Evolutionary conservation across 2,888 invertebrate genomes (phyloP).

Genomic region (Anagyrus pseudococci): DNA sequence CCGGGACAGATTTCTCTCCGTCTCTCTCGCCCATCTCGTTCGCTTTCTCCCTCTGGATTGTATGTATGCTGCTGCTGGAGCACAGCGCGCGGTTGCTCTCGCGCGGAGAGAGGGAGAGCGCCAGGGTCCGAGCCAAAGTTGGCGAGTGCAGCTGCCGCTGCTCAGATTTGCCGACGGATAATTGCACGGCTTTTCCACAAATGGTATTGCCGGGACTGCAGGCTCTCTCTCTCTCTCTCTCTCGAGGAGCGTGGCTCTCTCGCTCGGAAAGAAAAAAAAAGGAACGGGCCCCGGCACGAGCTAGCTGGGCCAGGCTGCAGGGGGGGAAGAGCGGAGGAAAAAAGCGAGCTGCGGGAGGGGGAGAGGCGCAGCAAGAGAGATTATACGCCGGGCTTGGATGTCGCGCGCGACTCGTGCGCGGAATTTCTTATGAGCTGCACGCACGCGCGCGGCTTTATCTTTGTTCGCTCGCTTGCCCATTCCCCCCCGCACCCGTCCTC

Average conservation of each 20-base stretch:
- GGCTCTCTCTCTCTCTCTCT: too few relatives aligned
- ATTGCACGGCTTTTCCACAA: slow-evolving; percentile 60
- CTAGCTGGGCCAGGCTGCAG: not conserved
- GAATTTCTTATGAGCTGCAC: slow-evolving; percentile 42
- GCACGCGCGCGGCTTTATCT: slow-evolving; percentile 25
- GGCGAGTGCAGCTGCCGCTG: slow-evolving; percentile 54
- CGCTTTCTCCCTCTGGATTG: too few relatives aligned
- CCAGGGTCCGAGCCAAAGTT: slow-evolving; percentile 50
- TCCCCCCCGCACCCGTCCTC: too few relatives aligned
- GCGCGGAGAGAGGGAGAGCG: too few relatives aligned
- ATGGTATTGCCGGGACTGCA: slow-evolving; percentile 45
- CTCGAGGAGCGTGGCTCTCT: slow-evolving; percentile 18
- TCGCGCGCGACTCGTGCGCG: slow-evolving; percentile 46
- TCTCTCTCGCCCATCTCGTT: slow-evolving; percentile 4
- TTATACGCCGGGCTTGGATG: slow-evolving; percentile 23
- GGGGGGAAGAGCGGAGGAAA: too few relatives aligned
- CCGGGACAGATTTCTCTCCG: slow-evolving; percentile 34
- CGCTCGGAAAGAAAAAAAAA: slow-evolving; percentile 2
- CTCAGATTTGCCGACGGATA: slow-evolving; percentile 58
- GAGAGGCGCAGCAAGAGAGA: too few relatives aligned
- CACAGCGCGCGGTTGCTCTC: too few relatives aligned
- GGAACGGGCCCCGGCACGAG: not conserved
- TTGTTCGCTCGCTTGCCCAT: too few relatives aligned
- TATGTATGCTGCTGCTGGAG: too few relatives aligned
- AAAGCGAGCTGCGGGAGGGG: too few relatives aligned